A percentile compares a stretch with the other conserved stretches of the same genome.
phyloP scores from a whole-genome alignment of 2,113 vertebrate genomes.

The Barnardius zonarius region DNA sequence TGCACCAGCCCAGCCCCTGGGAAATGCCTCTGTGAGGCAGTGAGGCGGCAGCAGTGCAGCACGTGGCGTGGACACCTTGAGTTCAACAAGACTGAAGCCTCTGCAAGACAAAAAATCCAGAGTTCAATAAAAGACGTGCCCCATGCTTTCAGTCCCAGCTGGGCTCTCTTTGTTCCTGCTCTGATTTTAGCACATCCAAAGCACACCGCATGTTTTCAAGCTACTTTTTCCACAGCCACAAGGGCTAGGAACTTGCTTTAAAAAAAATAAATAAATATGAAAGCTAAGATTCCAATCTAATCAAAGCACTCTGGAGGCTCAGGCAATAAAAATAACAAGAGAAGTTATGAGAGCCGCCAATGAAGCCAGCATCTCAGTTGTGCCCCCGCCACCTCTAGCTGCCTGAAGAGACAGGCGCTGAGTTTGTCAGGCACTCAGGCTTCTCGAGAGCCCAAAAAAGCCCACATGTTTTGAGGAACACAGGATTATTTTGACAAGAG shows the following conservation, averaged over 20 bases:
- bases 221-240: slow-evolving; percentile 8
- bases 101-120: not conserved
- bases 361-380: not conserved
- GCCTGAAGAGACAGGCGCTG: not conserved
- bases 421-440: not conserved
- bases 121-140: not conserved
- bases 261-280: not conserved
- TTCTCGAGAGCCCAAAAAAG: not conserved
- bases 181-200: slow-evolving; percentile 8
- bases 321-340: slow-evolving; percentile 6
- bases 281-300: slow-evolving; percentile 28
- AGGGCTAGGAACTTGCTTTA: not conserved
- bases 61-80: rapidly evolving
- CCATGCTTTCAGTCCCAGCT: rapidly evolving
- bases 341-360: not conserved
- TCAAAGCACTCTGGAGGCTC: slow-evolving; percentile 18
- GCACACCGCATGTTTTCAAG: not conserved
- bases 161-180: not conserved
- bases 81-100: not conserved
- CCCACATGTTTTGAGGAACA: slow-evolving; percentile 24
- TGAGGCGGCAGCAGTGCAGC: rapidly evolving
- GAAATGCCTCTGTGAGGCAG: not conserved
- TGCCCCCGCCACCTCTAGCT: not conserved
- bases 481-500: slow-evolving; percentile 37
- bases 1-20: not conserved